Percentiles rank a stretch among this genome's conserved stretches.
phyloP scores from a whole-genome alignment of 2,888 invertebrate genomes.

The Operophtera brumata region DNA sequence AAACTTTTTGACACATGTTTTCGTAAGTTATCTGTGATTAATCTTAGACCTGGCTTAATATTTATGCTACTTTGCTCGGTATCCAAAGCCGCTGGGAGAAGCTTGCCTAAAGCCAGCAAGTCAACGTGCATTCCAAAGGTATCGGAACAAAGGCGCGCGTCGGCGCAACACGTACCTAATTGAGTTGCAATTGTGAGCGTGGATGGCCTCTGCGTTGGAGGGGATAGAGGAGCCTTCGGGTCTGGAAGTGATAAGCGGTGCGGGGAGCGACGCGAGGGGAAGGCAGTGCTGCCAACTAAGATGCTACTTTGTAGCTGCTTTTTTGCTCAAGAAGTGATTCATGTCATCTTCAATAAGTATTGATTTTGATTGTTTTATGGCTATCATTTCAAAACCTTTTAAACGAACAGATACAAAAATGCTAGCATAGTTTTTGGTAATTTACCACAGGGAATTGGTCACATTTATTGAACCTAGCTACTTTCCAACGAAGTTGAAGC shows the following conservation, averaged over 20 bases:
- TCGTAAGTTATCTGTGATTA: too few relatives aligned
- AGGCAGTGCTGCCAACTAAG: constrained; percentile 2
- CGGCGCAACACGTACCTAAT: constrained; percentile 32
- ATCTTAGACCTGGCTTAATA: neutral
- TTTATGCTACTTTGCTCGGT: too few relatives aligned
- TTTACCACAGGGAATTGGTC: too few relatives aligned
- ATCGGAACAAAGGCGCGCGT: constrained; percentile 41
- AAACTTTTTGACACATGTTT: too few relatives aligned
- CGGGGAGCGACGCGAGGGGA: constrained; percentile 15
- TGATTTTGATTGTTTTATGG: too few relatives aligned
- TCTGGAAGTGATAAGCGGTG: constrained; percentile 47
- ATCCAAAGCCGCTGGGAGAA: neutral
- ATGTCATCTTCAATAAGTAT: too few relatives aligned
- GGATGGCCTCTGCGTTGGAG: constrained; percentile 33
- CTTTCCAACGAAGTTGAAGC: too few relatives aligned
- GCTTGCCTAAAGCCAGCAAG: neutral
- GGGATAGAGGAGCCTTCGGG: constrained; percentile 40
- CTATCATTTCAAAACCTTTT: too few relatives aligned
- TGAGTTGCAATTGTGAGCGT: constrained; percentile 42
- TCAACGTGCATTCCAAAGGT: constrained; percentile 20
- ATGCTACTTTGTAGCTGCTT: neutral
- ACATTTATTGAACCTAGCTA: too few relatives aligned
- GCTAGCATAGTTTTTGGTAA: too few relatives aligned
- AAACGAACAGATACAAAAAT: too few relatives aligned
- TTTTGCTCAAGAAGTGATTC: too few relatives aligned